Conservation (phyloP, 2,113 vertebrate species). For the Scalopus aquaticus region DNA sequence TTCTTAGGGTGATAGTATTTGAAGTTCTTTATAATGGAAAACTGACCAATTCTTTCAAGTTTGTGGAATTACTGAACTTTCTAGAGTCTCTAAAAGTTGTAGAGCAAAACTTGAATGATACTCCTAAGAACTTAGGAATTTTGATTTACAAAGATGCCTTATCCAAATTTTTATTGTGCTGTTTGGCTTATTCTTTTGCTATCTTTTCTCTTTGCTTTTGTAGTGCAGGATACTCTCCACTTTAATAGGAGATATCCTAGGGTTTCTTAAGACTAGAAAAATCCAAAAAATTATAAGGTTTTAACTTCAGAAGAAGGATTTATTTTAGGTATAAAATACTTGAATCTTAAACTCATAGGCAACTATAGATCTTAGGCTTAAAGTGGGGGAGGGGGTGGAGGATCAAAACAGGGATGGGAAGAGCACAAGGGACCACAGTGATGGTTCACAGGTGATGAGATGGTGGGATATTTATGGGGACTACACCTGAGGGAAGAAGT, state of each 20-base stretch:
- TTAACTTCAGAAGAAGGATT: not conserved
- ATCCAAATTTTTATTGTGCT: not conserved
- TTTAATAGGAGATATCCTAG: not conserved
- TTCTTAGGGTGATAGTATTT: not conserved
- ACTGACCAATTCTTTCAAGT: not conserved
- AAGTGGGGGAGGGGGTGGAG: no score
- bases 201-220: not conserved
- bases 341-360: not conserved
- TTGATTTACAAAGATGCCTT: not conserved
- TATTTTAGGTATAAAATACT: not conserved
- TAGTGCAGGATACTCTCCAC: not conserved
- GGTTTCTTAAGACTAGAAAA: conserved; percentile 29
- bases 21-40: conserved; percentile 11
- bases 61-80: not conserved
- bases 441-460: no score
- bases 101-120: conserved; percentile 19
- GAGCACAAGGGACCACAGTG: no score
- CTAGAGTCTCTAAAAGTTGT: conserved; percentile 21
- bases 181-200: not conserved
- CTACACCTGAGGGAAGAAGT: no score
- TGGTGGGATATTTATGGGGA: no score
- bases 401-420: no score
- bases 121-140: not conserved
- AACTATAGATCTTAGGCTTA: no score
- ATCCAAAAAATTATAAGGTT: not conserved